phyloP scores from a whole-genome alignment of 1,140 invertebrate species.

The Pararge aegeria region DNA sequence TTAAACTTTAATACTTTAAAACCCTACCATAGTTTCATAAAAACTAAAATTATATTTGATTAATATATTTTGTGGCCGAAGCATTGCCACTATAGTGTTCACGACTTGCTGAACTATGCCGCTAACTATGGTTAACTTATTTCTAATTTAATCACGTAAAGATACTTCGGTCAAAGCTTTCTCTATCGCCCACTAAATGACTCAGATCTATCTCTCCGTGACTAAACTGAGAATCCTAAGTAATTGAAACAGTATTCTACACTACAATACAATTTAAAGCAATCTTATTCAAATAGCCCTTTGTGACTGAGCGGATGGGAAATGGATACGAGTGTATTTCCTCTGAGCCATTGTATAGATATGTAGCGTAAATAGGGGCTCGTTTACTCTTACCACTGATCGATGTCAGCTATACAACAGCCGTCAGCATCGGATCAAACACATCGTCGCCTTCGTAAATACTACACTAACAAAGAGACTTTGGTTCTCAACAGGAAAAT shows the following conservation, averaged over 20 bases:
- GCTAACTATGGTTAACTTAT: no score
- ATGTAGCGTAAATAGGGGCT: not conserved
- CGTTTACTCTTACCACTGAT: slow-evolving; percentile 24
- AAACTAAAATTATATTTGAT: no score
- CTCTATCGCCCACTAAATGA: no score
- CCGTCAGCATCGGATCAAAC: slow-evolving; percentile 25
- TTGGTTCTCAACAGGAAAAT: not conserved
- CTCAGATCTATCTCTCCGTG: no score
- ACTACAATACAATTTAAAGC: not conserved
- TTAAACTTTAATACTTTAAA: no score
- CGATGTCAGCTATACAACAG: slow-evolving; percentile 23
- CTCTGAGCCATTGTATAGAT: not conserved
- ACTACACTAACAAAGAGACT: slow-evolving; percentile 1
- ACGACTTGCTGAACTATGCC: no score
- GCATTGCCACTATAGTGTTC: no score
- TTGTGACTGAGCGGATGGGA: not conserved
- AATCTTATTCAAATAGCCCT: not conserved
- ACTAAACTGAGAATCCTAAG: not conserved
- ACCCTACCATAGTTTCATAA: no score
- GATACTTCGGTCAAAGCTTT: no score
- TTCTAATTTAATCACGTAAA: no score
- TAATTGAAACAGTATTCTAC: not conserved
- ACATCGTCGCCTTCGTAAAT: slow-evolving; percentile 19
- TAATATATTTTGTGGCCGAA: no score
- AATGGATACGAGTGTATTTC: not conserved